phyloP scores from a whole-genome alignment of 2,113 vertebrate species.

The Pachyramphus minor region DNA sequence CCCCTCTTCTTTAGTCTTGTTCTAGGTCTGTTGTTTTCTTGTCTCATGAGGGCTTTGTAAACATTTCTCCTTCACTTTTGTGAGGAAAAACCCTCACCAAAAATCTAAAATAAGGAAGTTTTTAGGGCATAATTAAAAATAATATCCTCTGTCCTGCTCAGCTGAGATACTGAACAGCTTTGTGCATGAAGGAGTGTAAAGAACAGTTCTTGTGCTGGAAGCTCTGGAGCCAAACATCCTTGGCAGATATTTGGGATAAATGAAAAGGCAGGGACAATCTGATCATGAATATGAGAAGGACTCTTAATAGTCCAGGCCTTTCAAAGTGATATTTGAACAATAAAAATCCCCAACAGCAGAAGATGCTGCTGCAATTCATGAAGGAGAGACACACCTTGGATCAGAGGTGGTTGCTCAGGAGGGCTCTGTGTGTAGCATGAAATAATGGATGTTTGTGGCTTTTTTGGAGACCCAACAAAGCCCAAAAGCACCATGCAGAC shows the following conservation, averaged over 20 bases:
- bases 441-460: not conserved
- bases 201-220: not conserved
- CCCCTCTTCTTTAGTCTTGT: not conserved
- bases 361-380: not conserved
- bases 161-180: not conserved
- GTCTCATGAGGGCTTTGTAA: not conserved
- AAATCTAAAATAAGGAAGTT: not conserved
- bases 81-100: not conserved
- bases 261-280: not conserved
- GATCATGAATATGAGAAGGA: not conserved
- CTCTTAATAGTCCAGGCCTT: not conserved
- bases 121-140: not conserved
- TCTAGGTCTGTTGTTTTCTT: not conserved
- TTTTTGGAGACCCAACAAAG: not conserved
- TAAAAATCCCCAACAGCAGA: accelerated
- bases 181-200: not conserved
- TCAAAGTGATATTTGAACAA: not conserved
- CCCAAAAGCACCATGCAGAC: not conserved
- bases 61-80: not conserved
- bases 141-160: not conserved
- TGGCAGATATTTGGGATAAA: not conserved
- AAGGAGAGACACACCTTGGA: not conserved
- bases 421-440: not conserved
- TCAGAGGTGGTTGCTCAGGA: not conserved
- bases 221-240: not conserved